Base-by-base conservation (phyloP, 2,113 vertebrate species). In the Ammodytes marinus region DNA sequence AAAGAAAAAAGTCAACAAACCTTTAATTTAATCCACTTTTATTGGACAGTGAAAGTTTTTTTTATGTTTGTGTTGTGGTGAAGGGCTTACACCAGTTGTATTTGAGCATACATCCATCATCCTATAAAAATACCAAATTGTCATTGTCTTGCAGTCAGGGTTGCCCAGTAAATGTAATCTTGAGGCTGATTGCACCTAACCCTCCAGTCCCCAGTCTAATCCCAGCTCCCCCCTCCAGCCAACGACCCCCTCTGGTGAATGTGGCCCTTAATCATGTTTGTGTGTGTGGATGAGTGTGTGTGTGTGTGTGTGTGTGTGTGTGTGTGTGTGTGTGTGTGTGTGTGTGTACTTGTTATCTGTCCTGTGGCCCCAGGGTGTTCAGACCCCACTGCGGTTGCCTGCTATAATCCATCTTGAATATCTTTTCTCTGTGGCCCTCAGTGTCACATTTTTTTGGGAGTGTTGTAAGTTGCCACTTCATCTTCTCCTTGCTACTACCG, bases 191-290 rank as follows among this genome's bases (percentile, higher is more conserved):
- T 60, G 46, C 52, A 49, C 17, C 69, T 54, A 17, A n/a, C 57
- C 43, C 17, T 55, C 11, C 3, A 61, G 19, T 80, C 58, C 70
- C 35, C 27, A 17, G n/a, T 35, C 59, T 57, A 54, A 74, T 75
- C 74, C 53, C 53, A 40, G 52, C 54, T 65, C 37, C 59, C 27
- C 4, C 7, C 45, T n/a, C n/a, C 53, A 19, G 15, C 35, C 53
- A 77, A 42, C 46, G 27, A 13, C n/a, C 59, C 50, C 84, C 75
- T 72, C 37, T 72, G 59, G 59, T 54, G 53, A 81, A 45, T 53
- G 45, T 50, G 40, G 64, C 80, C 86, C 69, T 89, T 80, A 88
- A 85, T 91, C 83, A 87, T 27, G 27, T 27, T 1, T 27, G 27
- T 27, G 27, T 27, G 27, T 27, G 27, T 27, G 27, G n/a, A n/a